Percentiles rank a stretch among this genome's conserved stretches.
phyloP scores from a whole-genome alignment of 2,888 invertebrate genomes.

The Epirrhoe alternata region DNA sequence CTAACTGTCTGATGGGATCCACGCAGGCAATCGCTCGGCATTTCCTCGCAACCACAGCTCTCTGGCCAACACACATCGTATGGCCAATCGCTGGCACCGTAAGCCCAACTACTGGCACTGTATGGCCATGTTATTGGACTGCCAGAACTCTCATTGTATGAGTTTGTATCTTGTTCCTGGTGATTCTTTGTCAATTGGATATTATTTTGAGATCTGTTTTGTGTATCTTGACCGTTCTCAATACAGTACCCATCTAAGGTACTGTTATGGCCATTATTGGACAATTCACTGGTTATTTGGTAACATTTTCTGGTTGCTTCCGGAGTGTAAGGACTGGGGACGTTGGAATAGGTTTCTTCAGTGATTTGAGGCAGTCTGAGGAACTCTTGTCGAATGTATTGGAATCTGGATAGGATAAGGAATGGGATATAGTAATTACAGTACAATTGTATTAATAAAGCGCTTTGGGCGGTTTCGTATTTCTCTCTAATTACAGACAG shows the following conservation, averaged over 20 bases:
- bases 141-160: background rate
- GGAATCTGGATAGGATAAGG: conserved; percentile 42
- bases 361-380: conserved; percentile 20
- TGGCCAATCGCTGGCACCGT: conserved; percentile 1
- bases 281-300: background rate
- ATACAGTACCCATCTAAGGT: background rate
- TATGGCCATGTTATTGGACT: background rate
- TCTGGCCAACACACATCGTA: background rate
- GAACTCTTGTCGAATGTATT: conserved; percentile 32
- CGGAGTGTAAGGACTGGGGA: background rate
- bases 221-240: background rate
- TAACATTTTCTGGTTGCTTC: background rate
- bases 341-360: conserved; percentile 20
- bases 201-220: background rate
- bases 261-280: background rate
- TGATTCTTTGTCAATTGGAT: background rate
- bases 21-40: conserved; percentile 32
- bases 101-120: background rate
- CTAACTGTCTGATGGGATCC: conserved; percentile 62
- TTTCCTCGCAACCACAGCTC: background rate
- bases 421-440: conserved; percentile 1
- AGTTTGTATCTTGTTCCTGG: background rate
- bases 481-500: too few relatives aligned
- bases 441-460: too few relatives aligned
- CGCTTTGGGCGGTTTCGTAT: too few relatives aligned